phyloP scores from a whole-genome alignment of 2,113 vertebrate species.

The Empidonax traillii region DNA sequence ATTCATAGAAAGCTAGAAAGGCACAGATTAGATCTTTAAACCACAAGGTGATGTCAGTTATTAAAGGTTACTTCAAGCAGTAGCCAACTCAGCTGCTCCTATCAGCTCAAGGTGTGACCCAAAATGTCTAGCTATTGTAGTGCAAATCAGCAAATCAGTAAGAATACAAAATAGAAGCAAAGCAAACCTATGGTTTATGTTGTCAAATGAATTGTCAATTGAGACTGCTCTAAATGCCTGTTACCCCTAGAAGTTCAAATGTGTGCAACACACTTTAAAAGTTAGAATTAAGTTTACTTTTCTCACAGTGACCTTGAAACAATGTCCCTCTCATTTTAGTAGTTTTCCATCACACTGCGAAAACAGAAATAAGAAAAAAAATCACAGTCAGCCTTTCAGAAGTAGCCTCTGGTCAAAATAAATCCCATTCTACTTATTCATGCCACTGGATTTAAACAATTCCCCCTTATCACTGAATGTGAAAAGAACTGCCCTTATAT shows the following conservation, averaged over 20 bases:
- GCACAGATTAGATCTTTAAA: not conserved
- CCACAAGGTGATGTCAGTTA: not conserved
- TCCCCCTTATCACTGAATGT: not conserved
- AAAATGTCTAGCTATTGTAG: not conserved
- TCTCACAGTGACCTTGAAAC: not conserved
- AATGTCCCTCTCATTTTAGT: not conserved
- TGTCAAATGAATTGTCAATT: not conserved
- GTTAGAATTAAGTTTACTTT: not conserved
- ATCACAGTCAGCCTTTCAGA: not conserved
- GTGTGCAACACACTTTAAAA: not conserved
- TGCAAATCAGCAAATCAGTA: not conserved
- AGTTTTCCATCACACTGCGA: not conserved
- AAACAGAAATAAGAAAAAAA: not conserved
- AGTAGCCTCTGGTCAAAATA: not conserved
- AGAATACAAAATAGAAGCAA: not conserved
- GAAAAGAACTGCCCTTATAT: not conserved
- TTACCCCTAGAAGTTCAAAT: not conserved
- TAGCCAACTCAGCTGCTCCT: not conserved
- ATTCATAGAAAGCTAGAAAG: not conserved
- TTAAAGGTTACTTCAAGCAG: not conserved
- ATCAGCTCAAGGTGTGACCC: not conserved
- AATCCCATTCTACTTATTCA: not conserved
- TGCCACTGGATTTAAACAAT: not conserved
- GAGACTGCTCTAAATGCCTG: not conserved
- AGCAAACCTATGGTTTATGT: not conserved